These are phyloP conservation scores for Nemurella pictetii DNA, from an alignment of 2,888 invertebrate species.

Conservation along the genomic window DNA sequence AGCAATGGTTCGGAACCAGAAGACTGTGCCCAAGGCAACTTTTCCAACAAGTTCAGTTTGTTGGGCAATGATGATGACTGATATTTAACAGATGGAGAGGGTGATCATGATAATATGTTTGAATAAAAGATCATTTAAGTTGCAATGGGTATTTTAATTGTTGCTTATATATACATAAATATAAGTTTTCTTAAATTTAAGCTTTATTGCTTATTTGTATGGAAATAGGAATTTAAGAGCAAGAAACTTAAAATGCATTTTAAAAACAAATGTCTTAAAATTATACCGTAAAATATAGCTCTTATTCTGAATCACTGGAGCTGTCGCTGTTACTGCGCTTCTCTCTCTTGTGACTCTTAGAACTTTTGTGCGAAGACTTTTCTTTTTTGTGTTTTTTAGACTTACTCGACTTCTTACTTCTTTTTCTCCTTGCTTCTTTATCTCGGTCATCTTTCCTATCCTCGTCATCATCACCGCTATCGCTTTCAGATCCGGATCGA, in stretches of 20 bases:
- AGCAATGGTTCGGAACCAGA: conserved; percentile 42
- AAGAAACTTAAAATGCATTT: neutral
- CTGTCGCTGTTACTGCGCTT: neutral
- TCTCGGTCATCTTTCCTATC: conserved; percentile 44
- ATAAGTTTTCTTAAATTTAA: no score
- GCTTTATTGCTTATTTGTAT: no score
- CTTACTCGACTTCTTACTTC: conserved; percentile 52
- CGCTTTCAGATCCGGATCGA: conserved; percentile 46
- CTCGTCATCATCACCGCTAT: conserved; percentile 41
- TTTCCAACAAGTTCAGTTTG: conserved; percentile 23
- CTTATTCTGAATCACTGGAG: conserved; percentile 30
- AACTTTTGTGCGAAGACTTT: conserved; percentile 43
- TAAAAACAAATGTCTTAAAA: neutral
- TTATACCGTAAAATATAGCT: neutral
- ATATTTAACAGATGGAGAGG: neutral
- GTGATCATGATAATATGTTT: no score
- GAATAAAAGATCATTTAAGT: no score
- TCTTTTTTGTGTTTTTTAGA: neutral
- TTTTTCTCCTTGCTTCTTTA: conserved; percentile 45
- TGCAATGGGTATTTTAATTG: no score
- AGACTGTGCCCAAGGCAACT: conserved; percentile 34
- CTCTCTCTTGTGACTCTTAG: conserved; percentile 27
- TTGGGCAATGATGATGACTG: neutral
- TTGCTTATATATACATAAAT: no score
- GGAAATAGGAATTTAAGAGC: no score